Evolutionary conservation across 2,797 vertebrate species (phyloP).

Genomic region (Staurois parvus): DNA sequence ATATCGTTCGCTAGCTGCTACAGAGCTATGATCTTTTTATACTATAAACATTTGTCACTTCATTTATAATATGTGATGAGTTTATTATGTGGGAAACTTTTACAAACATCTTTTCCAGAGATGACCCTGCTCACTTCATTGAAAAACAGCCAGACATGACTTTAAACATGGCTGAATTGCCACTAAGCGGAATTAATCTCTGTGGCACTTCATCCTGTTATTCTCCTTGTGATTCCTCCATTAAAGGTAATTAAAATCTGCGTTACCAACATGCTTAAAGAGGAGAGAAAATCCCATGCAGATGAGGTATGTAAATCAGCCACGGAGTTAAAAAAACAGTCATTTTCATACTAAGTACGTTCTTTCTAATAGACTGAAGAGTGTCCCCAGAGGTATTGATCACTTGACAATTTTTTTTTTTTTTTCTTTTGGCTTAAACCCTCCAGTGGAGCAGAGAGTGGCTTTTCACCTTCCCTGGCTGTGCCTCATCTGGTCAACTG

Average conservation of each 20-base stretch:
- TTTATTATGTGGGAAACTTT: neutral
- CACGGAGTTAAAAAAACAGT: slow-evolving; percentile 64
- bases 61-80: neutral
- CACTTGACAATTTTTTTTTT: slow-evolving; percentile 64
- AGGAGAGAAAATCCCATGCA: slow-evolving; percentile 70
- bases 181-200: slow-evolving; percentile 56
- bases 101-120: neutral
- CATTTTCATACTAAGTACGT: slow-evolving; percentile 72
- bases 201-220: slow-evolving; percentile 61
- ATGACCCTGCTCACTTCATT: neutral
- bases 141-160: neutral
- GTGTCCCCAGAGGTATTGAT: slow-evolving; percentile 75
- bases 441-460: slow-evolving; percentile 70
- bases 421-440: slow-evolving; percentile 57
- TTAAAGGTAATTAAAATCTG: slow-evolving; percentile 70
- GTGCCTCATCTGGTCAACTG: slow-evolving; percentile 82
- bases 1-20: neutral
- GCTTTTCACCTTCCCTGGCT: slow-evolving; percentile 74
- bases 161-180: slow-evolving; percentile 26
- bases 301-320: slow-evolving; percentile 74
- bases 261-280: slow-evolving; percentile 70
- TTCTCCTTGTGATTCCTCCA: slow-evolving; percentile 56
- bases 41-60: neutral
- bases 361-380: slow-evolving; percentile 73
- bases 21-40: neutral